A percentile compares a stretch with the other conserved stretches of the same genome.
phyloP scores from a whole-genome alignment of 1,140 invertebrate species.

The Pogonognathellus flavescens region DNA sequence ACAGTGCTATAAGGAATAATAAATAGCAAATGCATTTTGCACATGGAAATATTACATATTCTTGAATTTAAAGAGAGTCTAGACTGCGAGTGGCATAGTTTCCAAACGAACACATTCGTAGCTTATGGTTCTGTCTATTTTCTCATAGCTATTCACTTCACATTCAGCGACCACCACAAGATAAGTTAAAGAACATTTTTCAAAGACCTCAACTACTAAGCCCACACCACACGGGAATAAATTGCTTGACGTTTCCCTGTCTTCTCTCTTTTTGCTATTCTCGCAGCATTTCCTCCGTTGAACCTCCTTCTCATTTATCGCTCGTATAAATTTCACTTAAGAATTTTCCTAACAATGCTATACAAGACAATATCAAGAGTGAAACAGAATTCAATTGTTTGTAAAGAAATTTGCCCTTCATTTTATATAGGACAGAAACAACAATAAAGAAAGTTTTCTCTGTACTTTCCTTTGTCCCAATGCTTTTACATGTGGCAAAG shows the following conservation, averaged over 20 bases:
- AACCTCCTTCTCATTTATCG: slow-evolving; percentile 41
- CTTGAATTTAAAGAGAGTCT: neutral
- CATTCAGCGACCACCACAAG: neutral
- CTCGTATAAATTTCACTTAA: slow-evolving; percentile 26
- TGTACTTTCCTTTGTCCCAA: neutral
- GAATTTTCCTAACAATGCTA: slow-evolving; percentile 27
- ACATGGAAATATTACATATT: neutral
- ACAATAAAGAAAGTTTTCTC: neutral
- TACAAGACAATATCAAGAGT: neutral
- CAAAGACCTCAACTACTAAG: slow-evolving; percentile 31
- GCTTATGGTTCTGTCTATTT: no score
- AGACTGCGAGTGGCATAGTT: neutral
- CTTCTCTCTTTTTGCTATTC: slow-evolving; percentile 38
- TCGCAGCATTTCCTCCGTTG: neutral
- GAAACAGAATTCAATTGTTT: slow-evolving; percentile 9
- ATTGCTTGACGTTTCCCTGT: slow-evolving; percentile 18
- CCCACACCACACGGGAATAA: slow-evolving; percentile 19
- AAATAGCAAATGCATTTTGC: neutral
- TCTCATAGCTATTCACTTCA: neutral
- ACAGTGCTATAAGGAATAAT: no score
- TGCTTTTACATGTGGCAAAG: neutral
- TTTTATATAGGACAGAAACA: neutral
- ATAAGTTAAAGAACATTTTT: slow-evolving; percentile 25
- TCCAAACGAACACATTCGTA: no score
- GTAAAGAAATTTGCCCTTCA: slow-evolving; percentile 11